Evolutionary conservation across 2,888 invertebrate genomes (phyloP).

Genomic region (Stomorhina lunata): DNA sequence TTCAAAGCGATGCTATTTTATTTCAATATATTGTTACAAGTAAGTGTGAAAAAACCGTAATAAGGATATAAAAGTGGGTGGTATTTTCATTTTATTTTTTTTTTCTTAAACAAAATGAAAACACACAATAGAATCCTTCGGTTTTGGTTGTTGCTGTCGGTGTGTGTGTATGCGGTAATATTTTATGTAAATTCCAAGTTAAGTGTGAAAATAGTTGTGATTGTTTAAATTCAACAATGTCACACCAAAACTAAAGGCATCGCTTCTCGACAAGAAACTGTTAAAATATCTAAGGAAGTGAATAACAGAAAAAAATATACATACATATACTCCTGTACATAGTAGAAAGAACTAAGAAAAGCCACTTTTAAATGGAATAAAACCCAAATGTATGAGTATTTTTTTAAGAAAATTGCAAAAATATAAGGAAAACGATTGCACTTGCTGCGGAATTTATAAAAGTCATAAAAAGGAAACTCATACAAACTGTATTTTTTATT

Average conservation of each 20-base stretch:
- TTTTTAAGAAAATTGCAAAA: conserved; percentile 48
- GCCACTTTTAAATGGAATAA: not conserved
- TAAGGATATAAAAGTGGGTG: not conserved
- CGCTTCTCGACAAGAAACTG: conserved; percentile 24
- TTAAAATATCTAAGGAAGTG: conserved; percentile 1
- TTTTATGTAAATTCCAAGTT: conserved; percentile 79
- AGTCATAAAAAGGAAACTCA: not conserved
- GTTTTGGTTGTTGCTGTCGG: no score
- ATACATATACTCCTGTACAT: no score
- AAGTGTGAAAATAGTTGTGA: conserved; percentile 79
- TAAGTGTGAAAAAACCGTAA: not conserved
- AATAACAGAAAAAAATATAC: not conserved
- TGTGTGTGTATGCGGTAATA: conserved; percentile 70
- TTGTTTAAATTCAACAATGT: conserved; percentile 78
- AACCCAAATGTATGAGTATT: conserved; percentile 34
- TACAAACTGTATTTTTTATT: conserved; percentile 44
- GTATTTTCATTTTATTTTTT: conserved; percentile 3
- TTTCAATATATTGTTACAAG: conserved; percentile 17
- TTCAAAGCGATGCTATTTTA: conserved; percentile 57
- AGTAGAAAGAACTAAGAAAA: not conserved
- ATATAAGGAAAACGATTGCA: conserved; percentile 8
- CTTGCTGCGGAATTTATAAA: not conserved
- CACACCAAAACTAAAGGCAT: conserved; percentile 69
- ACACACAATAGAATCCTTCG: not conserved
- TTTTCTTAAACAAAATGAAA: not conserved